These are phyloP conservation scores for Paralichthys olivaceus DNA, from an alignment of 2,113 vertebrate genomes.

Conservation along the genomic window DNA sequence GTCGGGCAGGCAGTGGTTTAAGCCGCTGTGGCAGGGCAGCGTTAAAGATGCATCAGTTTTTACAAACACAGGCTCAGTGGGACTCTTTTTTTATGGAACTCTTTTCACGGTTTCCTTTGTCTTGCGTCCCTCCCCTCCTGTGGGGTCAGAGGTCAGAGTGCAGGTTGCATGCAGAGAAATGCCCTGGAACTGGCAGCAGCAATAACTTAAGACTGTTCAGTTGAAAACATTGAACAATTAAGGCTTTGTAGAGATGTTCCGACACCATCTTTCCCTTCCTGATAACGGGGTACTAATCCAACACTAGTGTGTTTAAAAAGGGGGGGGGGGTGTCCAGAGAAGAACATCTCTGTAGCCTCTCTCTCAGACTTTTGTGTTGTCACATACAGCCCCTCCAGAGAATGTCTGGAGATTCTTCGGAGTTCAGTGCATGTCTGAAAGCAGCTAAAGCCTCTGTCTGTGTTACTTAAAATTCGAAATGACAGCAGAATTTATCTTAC, in stretches of 20 bases:
- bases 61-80: constrained; percentile 6
- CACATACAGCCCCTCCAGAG: too few relatives aligned
- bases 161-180: constrained; percentile 10
- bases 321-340: too few relatives aligned
- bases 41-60: constrained; percentile 37
- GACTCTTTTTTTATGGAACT: not conserved
- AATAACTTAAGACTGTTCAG: not conserved
- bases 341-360: too few relatives aligned
- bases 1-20: constrained; percentile 17
- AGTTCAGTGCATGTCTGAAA: too few relatives aligned
- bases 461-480: too few relatives aligned
- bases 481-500: too few relatives aligned
- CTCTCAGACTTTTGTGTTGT: too few relatives aligned
- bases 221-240: constrained; percentile 5
- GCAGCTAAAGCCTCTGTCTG: too few relatives aligned
- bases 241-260: not conserved
- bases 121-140: not conserved
- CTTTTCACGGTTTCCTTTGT: constrained; percentile 32
- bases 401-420: too few relatives aligned
- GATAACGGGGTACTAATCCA: too few relatives aligned
- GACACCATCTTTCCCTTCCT: too few relatives aligned
- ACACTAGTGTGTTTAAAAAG: too few relatives aligned
- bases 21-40: constrained; percentile 42
- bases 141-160: constrained; percentile 47
- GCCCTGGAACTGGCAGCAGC: not conserved